These are phyloP conservation scores for Sebastes elongatus DNA, from an alignment of 2,797 vertebrate genomes.

Conservation along the genomic window DNA sequence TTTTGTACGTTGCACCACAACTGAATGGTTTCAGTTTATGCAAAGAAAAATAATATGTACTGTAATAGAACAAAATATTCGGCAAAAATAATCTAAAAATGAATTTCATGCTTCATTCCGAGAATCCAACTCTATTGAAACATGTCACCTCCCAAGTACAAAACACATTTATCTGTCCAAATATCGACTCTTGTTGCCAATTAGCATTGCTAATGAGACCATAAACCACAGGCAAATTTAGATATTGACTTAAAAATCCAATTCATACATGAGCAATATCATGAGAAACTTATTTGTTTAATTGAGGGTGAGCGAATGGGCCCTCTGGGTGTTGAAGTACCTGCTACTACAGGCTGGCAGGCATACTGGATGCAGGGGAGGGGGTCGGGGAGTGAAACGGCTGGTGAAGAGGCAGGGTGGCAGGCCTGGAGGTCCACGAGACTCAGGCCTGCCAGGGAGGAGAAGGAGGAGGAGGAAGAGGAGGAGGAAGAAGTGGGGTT, in stretches of 20 bases:
- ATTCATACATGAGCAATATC: neutral
- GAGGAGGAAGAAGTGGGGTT: constrained; percentile 52
- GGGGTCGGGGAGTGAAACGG: constrained; percentile 70
- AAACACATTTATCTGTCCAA: neutral
- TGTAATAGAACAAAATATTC: neutral
- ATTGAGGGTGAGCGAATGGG: constrained; percentile 10
- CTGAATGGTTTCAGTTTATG: neutral
- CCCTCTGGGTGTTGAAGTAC: constrained; percentile 59
- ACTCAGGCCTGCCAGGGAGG: constrained; percentile 67
- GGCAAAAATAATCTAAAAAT: neutral
- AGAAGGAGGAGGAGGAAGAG: constrained; percentile 62
- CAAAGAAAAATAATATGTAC: neutral
- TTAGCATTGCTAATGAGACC: neutral
- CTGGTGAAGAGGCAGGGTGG: constrained; percentile 79
- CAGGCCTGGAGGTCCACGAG: constrained; percentile 81
- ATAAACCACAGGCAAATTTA: constrained; percentile 4
- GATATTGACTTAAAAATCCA: neutral
- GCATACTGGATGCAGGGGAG: neutral
- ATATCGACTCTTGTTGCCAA: neutral
- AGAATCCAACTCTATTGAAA: neutral
- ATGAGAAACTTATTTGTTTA: constrained; percentile 19
- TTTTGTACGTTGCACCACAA: neutral
- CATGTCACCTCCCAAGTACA: neutral
- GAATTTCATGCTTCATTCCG: neutral
- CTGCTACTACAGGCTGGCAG: constrained; percentile 79